Evolutionary conservation across 2,113 vertebrate genomes (phyloP), one percentile per base, ranked within the genome.

Genomic region (Erpornis zantholeuca): DNA sequence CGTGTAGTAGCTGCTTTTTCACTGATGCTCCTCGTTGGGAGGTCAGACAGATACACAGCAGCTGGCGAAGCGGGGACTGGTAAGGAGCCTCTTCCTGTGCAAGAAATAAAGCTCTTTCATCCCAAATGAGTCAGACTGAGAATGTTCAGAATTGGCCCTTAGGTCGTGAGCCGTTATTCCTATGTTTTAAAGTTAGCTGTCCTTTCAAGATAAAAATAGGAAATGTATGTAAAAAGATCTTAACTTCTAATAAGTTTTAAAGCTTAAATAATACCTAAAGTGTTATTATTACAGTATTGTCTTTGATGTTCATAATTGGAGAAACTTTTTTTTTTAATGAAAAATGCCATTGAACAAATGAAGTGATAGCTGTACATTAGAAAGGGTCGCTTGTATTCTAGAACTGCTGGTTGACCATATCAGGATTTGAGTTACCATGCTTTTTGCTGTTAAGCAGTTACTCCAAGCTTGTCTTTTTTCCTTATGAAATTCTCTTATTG

Each of bases 261-360:
- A 86, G 16, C 29, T 83, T 69, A 75, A 88, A n/a, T 87, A 90
- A 66, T 79, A 56, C 59, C 12, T 47, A 1, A 77, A 83, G 31
- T 91, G 49, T 33, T 89, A 23, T 31, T 78, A 57, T 90, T 86
- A 36, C 66, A 90, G 36, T 89, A 33, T 84, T 91, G n/a, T 69
- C 40, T 75, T 84, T 79, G 57, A 31, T 68, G 14, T 83, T 84
- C 4, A 0, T 91, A 79, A 50, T 36, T 61, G 75, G 75, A 85
- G 63, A 45, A 85, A 29, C 29, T 17, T n/a, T 79, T 72, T 72
- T 35, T 57, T 75, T 66, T 12, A 76, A 29, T 70, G 73, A 53
- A 72, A 92, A 85, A 79, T 61, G 42, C 35, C 14, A 45, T 15
- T 80, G 71, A 47, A 72, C 33, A 71, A 82, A 70, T 61, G 19